Percentiles rank a stretch among this genome's conserved stretches.
Conservation (phyloP, 2,888 invertebrate genomes). For the Nudaria mundana region DNA sequence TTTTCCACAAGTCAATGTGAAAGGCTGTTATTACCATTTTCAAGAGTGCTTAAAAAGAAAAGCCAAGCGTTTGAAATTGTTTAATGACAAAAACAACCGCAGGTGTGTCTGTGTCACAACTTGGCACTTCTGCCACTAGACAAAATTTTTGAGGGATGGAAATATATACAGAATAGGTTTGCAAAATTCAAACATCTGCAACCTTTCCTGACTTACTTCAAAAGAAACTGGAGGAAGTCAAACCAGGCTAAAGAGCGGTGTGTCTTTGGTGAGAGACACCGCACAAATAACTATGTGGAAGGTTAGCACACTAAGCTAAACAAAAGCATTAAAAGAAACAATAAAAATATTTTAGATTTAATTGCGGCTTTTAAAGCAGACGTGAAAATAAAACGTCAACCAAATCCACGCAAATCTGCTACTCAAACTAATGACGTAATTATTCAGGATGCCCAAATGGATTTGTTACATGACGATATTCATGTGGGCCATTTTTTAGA, state of each 20-base stretch:
- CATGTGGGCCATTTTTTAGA: no score
- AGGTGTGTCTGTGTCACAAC: no score
- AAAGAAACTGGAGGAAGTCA: background rate
- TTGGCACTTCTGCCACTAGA: no score
- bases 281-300: background rate
- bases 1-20: background rate
- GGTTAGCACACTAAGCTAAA: background rate
- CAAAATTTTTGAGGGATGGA: no score
- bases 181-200: no score
- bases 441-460: background rate
- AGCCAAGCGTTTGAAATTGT: background rate
- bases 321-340: background rate
- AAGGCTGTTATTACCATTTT: conserved; percentile 5
- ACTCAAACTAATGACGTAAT: background rate
- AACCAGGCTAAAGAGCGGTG: background rate
- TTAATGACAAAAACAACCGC: background rate
- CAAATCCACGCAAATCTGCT: background rate
- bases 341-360: background rate
- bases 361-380: background rate
- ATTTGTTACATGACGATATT: background rate
- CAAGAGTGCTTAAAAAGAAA: conserved; percentile 1
- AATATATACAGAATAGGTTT: no score
- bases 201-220: no score
- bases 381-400: background rate
- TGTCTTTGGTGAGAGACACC: background rate